A percentile compares a stretch with the other conserved stretches of the same genome.
Conservation (phyloP, 1,140 invertebrate species). For the Sesamia nonagrioides region DNA sequence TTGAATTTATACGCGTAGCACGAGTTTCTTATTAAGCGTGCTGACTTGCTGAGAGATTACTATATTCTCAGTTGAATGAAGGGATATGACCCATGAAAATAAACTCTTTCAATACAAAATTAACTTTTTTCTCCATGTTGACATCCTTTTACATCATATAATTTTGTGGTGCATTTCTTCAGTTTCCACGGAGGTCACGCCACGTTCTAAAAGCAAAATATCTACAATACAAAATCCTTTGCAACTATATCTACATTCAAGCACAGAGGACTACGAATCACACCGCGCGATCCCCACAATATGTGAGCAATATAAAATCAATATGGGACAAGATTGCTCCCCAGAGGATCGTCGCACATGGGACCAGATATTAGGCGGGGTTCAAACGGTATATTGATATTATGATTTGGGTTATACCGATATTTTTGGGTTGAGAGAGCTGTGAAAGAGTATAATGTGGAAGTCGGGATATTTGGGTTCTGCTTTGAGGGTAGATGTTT, state of each 20-base stretch:
- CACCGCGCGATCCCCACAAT: conserved; percentile 30
- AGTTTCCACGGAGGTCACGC: too few relatives aligned
- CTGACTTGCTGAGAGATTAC: too few relatives aligned
- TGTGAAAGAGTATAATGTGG: conserved; percentile 9
- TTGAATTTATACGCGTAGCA: too few relatives aligned
- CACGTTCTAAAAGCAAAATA: neutral
- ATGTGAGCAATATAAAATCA: conserved; percentile 55
- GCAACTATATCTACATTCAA: neutral
- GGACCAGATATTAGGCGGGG: conserved; percentile 38
- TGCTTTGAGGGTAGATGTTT: neutral
- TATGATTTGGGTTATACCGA: conserved; percentile 44
- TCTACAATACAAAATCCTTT: neutral
- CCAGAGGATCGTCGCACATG: conserved; percentile 45
- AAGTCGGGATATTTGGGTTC: neutral
- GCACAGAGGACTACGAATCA: conserved; percentile 26
- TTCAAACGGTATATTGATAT: conserved; percentile 51
- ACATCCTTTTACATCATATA: too few relatives aligned
- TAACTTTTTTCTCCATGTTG: too few relatives aligned
- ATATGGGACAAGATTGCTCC: conserved; percentile 51
- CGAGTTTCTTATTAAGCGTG: too few relatives aligned
- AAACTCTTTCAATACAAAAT: too few relatives aligned
- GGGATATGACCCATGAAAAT: too few relatives aligned
- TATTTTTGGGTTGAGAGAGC: conserved; percentile 26
- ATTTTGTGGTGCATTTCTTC: too few relatives aligned
- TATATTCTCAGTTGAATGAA: too few relatives aligned